Base-by-base conservation (phyloP, 2,888 invertebrate species). In the Microctonus aethiopoides region DNA sequence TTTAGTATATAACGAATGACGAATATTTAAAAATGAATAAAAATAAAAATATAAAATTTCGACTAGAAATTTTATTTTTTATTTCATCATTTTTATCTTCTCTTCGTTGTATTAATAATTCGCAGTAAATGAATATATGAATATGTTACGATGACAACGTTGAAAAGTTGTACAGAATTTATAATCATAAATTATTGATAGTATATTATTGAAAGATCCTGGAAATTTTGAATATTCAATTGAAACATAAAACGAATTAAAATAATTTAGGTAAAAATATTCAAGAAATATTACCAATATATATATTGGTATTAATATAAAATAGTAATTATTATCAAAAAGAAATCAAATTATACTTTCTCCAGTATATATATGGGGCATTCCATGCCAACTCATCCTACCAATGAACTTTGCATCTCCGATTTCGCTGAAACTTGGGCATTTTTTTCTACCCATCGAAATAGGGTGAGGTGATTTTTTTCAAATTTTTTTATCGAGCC, bases 321-420 rank as follows among this genome's bases (percentile, higher is more conserved):
- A 62, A 65, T 36, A 54, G 22, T 65, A 9, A 65, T 56, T 26
- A 20, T 54, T 36, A 54, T 46, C 7, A 3, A 20, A 20, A 46
- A 1, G 16, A 22, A 51, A 29, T 46, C 29, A 29, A 63, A 24
- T 29, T 32, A 6, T 39, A 65, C 64, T 65, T 65, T 65, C 64
- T 56, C 64, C 64, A 56, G 39, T 65, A 22, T 39, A 32, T n/a
- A n/a, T n/a, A n/a, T n/a, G n/a, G n/a, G n/a, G n/a, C n/a, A n/a
- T n/a, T n/a, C n/a, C n/a, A n/a, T n/a, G n/a, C n/a, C n/a, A n/a
- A n/a, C n/a, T n/a, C n/a, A n/a, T n/a, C n/a, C n/a, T n/a, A n/a
- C n/a, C n/a, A n/a, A n/a, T n/a, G n/a, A n/a, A n/a, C n/a, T n/a
- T n/a, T n/a, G n/a, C n/a, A n/a, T n/a, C n/a, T n/a, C n/a, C n/a